These are phyloP conservation scores for Zaprionus ghesquierei DNA, from an alignment of 1,140 invertebrate species.

Conservation along the genomic window DNA sequence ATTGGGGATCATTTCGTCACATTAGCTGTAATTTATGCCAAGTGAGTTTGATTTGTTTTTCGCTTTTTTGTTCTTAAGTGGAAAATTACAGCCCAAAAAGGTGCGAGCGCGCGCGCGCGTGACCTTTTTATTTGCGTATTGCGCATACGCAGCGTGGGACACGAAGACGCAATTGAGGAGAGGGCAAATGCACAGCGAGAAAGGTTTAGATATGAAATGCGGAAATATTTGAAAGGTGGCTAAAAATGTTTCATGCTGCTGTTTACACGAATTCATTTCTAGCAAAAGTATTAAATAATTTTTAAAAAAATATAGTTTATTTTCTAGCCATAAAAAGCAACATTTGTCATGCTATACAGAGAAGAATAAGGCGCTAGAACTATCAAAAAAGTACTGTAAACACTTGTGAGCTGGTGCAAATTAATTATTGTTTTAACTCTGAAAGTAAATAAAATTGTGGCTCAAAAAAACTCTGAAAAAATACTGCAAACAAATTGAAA, in stretches of 20 bases:
- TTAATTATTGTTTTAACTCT: too few species aligned
- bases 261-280: too few species aligned
- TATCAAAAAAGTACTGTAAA: too few species aligned
- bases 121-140: conserved; percentile 2
- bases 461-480: neutral
- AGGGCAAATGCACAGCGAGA: neutral
- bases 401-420: too few species aligned
- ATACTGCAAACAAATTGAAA: too few species aligned
- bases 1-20: conserved; percentile 1
- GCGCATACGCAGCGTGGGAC: conserved; percentile 16
- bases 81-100: conserved; percentile 28
- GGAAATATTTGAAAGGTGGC: too few species aligned
- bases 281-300: too few species aligned
- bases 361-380: too few species aligned
- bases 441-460: neutral
- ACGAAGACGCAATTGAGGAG: neutral
- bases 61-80: conserved; percentile 14
- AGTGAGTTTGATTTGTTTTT: conserved; percentile 29
- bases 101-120: neutral
- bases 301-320: too few species aligned
- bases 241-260: too few species aligned
- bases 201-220: neutral
- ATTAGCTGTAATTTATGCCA: conserved; percentile 34
- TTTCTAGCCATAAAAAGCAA: too few species aligned
- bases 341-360: too few species aligned